phyloP scores from a whole-genome alignment of 2,113 vertebrate genomes.

The Lamprotornis superbus region DNA sequence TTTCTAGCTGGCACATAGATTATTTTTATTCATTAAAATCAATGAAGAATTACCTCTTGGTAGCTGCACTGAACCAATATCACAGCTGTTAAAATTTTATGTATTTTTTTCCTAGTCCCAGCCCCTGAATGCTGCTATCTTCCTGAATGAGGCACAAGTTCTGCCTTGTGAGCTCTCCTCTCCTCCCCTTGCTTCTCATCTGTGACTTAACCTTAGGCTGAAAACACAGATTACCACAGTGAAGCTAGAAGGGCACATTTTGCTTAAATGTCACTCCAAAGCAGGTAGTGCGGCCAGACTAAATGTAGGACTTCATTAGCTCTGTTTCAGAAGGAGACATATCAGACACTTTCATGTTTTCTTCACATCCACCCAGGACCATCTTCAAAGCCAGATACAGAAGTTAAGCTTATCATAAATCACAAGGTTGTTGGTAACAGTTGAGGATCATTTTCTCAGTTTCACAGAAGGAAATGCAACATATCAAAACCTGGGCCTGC shows the following conservation, averaged over 20 bases:
- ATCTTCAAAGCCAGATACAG: not conserved
- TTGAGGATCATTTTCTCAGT: too few relatives aligned
- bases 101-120: not conserved
- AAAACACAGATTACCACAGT: not conserved
- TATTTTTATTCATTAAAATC: not conserved
- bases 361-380: too few relatives aligned
- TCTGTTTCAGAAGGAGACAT: not conserved
- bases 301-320: not conserved
- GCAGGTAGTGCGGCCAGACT: not conserved
- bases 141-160: not conserved
- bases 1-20: not conserved
- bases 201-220: not conserved
- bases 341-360: not conserved
- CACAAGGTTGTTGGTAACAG: not conserved
- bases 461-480: not conserved
- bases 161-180: not conserved
- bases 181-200: not conserved
- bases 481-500: not conserved
- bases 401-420: not conserved
- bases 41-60: not conserved
- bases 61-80: not conserved
- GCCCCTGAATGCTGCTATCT: not conserved
- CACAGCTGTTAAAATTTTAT: not conserved
- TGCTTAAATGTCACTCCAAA: not conserved
- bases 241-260: not conserved